These are phyloP conservation scores for Drosophila funebris DNA, from an alignment of 1,140 invertebrate species.

Conservation along the genomic window DNA sequence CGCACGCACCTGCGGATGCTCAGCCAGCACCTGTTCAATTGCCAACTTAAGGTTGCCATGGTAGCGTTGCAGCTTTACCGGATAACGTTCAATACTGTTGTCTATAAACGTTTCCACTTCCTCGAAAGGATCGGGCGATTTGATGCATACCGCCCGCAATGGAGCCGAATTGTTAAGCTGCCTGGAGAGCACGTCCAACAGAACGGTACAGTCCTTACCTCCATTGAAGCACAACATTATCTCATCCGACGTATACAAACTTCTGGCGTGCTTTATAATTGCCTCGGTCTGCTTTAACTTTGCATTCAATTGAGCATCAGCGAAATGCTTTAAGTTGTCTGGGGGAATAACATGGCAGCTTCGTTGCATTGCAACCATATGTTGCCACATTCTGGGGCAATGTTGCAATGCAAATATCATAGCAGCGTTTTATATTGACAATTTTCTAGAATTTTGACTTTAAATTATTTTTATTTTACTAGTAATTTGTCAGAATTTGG, in stretches of 20 bases:
- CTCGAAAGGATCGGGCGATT: constrained; percentile 90
- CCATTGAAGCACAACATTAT: constrained; percentile 97
- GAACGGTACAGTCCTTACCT: constrained; percentile 97
- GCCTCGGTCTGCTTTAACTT: constrained; percentile 20
- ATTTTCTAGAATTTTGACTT: background rate
- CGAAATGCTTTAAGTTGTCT: background rate
- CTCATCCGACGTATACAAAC: constrained; percentile 87
- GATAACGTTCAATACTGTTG: constrained; percentile 88
- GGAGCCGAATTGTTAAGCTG: constrained; percentile 14
- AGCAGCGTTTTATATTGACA: background rate
- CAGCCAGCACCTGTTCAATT: constrained; percentile 86
- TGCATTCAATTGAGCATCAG: background rate
- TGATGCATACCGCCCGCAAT: constrained; percentile 89
- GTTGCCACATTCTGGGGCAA: background rate
- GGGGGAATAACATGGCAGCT: background rate
- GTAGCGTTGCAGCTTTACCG: constrained; percentile 88
- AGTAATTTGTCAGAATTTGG: background rate
- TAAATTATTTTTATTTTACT: background rate
- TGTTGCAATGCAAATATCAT: background rate
- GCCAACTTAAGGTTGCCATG: constrained; percentile 89
- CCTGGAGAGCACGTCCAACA: constrained; percentile 89
- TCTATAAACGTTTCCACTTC: constrained; percentile 94
- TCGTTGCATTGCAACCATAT: background rate
- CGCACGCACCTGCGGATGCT: constrained; percentile 89
- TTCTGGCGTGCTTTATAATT: constrained; percentile 19